Evolutionary conservation across 2,888 invertebrate genomes (phyloP).

Genomic region (Pseudolycoriella hygida): DNA sequence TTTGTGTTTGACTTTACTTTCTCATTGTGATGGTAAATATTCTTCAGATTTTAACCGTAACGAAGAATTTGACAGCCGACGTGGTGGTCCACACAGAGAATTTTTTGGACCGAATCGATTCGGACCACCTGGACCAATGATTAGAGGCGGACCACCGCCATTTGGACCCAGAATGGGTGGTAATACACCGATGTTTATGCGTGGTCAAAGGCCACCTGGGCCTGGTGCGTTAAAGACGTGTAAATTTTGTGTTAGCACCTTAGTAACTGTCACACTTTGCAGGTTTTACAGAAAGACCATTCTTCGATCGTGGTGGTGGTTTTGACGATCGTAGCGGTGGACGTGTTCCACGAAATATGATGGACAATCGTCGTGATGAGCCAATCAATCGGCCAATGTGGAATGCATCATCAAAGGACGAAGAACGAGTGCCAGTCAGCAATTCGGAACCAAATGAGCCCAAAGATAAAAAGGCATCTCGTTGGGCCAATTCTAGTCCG

Average conservation of each 20-base stretch:
- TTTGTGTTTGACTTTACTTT: background rate
- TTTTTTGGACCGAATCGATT: slow-evolving; percentile 22
- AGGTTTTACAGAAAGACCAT: slow-evolving; percentile 5
- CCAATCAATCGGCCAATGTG: background rate
- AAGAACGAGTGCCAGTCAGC: background rate
- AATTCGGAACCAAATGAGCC: slow-evolving; percentile 5
- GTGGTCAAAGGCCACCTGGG: slow-evolving; percentile 12
- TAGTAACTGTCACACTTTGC: too few relatives aligned
- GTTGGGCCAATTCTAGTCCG: slow-evolving; percentile 18
- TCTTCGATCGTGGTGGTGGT: slow-evolving; percentile 10
- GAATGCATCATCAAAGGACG: background rate
- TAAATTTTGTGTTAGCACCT: background rate
- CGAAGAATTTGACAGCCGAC: slow-evolving; percentile 7
- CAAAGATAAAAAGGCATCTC: slow-evolving; percentile 12
- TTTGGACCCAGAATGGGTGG: slow-evolving; percentile 13
- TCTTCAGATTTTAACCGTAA: slow-evolving; percentile 7
- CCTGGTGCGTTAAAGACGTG: slow-evolving; percentile 8
- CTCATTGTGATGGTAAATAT: too few relatives aligned
- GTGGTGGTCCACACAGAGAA: slow-evolving; percentile 10
- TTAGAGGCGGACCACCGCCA: slow-evolving; percentile 12
- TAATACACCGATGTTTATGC: slow-evolving; percentile 12
- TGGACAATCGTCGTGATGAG: slow-evolving; percentile 6
- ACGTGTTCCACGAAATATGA: slow-evolving; percentile 3
- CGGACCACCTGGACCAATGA: slow-evolving; percentile 14
- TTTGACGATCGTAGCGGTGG: slow-evolving; percentile 11